Evolutionary conservation across 2,113 vertebrate genomes (phyloP).

Genomic region (Strix aluco): DNA sequence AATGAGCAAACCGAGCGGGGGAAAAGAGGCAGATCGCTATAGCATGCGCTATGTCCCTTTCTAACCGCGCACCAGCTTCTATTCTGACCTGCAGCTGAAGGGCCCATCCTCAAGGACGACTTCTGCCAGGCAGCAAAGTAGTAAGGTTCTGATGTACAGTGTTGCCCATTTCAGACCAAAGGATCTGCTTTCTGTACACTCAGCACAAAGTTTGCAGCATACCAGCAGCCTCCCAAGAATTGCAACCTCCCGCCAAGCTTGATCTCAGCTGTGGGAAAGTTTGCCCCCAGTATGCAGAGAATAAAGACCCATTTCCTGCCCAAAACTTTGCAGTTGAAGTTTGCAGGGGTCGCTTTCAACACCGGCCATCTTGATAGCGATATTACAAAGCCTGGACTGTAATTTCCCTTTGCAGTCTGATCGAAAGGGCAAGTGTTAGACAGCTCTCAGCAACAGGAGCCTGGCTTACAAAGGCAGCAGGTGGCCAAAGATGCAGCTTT

Average conservation of each 20-base stretch:
- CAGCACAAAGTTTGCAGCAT: background rate
- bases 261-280: conserved; percentile 36
- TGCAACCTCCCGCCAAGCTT: background rate
- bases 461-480: conserved; percentile 31
- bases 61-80: background rate
- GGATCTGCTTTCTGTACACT: rapidly evolving
- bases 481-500: conserved; percentile 35
- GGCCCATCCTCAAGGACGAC: background rate
- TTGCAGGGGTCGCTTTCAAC: background rate
- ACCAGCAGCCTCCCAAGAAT: conserved; percentile 13
- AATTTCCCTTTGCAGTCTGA: background rate
- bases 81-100: background rate
- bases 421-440: conserved; percentile 26
- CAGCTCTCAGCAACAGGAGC: background rate
- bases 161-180: background rate
- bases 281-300: background rate
- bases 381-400: background rate
- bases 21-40: background rate
- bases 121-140: background rate
- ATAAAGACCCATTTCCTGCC: conserved; percentile 47
- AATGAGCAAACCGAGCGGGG: background rate
- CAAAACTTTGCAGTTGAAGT: background rate
- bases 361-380: background rate
- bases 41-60: rapidly evolving
- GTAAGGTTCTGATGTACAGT: rapidly evolving